Conservation (phyloP, 2,888 invertebrate genomes). For the Philereme transversata region DNA sequence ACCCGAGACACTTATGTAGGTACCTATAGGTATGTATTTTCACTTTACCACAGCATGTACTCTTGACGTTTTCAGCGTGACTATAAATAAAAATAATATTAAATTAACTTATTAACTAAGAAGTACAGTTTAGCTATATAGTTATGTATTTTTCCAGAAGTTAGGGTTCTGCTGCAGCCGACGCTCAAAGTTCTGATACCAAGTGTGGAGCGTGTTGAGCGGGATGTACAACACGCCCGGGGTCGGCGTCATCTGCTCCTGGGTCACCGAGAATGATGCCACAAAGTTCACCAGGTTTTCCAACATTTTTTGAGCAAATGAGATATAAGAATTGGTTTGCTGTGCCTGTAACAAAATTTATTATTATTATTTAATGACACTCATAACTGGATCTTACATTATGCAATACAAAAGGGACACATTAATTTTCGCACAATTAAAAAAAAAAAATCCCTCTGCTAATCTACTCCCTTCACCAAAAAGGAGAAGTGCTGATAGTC, state of each 20-base stretch:
- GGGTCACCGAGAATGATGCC: conserved; percentile 93
- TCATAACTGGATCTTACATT: too few relatives aligned
- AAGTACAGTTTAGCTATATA: conserved; percentile 1
- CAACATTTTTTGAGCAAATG: conserved; percentile 95
- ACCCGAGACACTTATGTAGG: too few relatives aligned
- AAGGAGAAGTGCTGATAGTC: too few relatives aligned
- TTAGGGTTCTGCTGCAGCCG: conserved; percentile 95
- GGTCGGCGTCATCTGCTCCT: conserved; percentile 90
- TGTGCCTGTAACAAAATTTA: conserved; percentile 58
- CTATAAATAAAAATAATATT: conserved; percentile 11
- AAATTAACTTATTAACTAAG: not conserved
- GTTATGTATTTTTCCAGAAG: conserved; percentile 90
- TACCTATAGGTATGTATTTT: too few relatives aligned
- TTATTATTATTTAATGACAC: not conserved
- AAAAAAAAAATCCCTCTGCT: too few relatives aligned
- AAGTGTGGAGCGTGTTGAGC: conserved; percentile 92
- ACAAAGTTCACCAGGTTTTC: conserved; percentile 96
- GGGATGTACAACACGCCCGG: conserved; percentile 94
- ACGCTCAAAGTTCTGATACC: conserved; percentile 97
- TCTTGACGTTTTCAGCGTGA: conserved; percentile 19
- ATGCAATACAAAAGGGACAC: too few relatives aligned
- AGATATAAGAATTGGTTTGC: conserved; percentile 79
- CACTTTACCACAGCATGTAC: too few relatives aligned
- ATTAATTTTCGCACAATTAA: too few relatives aligned
- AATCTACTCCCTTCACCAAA: too few relatives aligned